phyloP scores from a whole-genome alignment of 2,888 invertebrate genomes.

The Aspidiotus rigidus region DNA sequence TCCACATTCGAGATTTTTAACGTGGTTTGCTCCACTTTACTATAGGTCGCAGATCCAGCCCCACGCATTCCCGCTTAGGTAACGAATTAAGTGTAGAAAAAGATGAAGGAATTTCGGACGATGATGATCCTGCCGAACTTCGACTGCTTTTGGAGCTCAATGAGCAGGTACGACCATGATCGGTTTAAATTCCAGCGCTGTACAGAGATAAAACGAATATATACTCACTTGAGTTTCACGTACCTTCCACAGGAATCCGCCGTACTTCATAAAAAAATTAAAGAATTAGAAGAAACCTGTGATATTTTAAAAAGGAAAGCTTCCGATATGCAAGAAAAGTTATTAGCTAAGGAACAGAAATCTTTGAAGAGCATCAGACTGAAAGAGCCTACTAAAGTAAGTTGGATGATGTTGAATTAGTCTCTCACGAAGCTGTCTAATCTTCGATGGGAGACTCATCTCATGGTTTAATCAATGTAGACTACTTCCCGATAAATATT shows the following conservation, averaged over 20 bases:
- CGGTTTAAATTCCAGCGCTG: too few species aligned
- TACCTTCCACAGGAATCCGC: conserved; percentile 58
- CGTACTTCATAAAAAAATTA: conserved; percentile 70
- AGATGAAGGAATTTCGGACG: conserved; percentile 63
- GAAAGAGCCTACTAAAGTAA: conserved; percentile 20
- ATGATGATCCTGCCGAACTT: conserved; percentile 73
- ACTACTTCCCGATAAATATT: background rate
- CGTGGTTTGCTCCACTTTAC: background rate
- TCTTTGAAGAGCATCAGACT: background rate
- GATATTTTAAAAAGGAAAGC: conserved; percentile 63
- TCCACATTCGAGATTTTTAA: too few species aligned
- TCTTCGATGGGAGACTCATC: background rate
- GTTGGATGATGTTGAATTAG: too few species aligned
- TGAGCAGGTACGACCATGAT: conserved; percentile 55
- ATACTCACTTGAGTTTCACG: background rate
- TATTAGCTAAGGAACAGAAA: conserved; percentile 45
- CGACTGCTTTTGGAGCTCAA: conserved; percentile 76
- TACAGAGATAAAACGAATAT: background rate
- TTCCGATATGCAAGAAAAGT: conserved; percentile 65
- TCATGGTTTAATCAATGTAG: background rate
- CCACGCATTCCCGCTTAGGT: conserved; percentile 51
- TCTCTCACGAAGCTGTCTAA: too few species aligned
- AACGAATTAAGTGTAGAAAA: conserved; percentile 59
- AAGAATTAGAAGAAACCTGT: conserved; percentile 72
- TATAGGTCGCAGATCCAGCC: conserved; percentile 58